phyloP scores from a whole-genome alignment of 2,888 invertebrate genomes.

The Catocala sponsa region DNA sequence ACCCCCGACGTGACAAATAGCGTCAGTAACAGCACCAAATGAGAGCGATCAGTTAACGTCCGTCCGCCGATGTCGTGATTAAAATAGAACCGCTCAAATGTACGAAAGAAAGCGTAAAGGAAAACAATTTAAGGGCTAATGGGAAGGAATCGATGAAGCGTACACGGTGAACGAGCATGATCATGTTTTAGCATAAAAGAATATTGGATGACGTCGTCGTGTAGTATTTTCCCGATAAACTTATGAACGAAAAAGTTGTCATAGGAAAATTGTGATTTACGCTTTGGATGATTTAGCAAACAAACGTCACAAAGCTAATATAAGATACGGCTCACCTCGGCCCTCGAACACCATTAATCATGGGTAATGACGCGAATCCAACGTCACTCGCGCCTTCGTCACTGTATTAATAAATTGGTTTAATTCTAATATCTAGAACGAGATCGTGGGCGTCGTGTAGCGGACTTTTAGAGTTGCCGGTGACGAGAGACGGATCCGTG shows the following conservation, averaged over 20 bases:
- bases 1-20: slow-evolving; percentile 22
- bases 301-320: slow-evolving; percentile 54
- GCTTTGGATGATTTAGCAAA: slow-evolving; percentile 39
- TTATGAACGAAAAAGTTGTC: slow-evolving; percentile 39
- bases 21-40: slow-evolving; percentile 25
- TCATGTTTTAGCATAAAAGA: slow-evolving; percentile 23
- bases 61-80: slow-evolving; percentile 18
- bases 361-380: slow-evolving; percentile 42
- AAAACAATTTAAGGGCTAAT: slow-evolving; percentile 24
- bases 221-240: slow-evolving; percentile 16
- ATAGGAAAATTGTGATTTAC: slow-evolving; percentile 53
- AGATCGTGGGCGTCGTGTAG: slow-evolving; percentile 42
- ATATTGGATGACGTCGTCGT: slow-evolving; percentile 28
- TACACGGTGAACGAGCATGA: slow-evolving; percentile 10
- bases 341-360: slow-evolving; percentile 50
- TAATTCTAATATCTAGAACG: slow-evolving; percentile 35
- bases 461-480: slow-evolving; percentile 51
- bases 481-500: slow-evolving; percentile 49
- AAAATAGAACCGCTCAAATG: slow-evolving; percentile 14
- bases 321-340: slow-evolving; percentile 44
- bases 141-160: slow-evolving; percentile 21
- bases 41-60: slow-evolving; percentile 21
- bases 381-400: slow-evolving; percentile 42
- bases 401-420: slow-evolving; percentile 42
- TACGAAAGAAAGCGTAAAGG: slow-evolving; percentile 8